Evolutionary conservation across 2,113 vertebrate genomes (phyloP), one percentile per base, ranked within the genome.

Genomic region (Aix galericulata): DNA sequence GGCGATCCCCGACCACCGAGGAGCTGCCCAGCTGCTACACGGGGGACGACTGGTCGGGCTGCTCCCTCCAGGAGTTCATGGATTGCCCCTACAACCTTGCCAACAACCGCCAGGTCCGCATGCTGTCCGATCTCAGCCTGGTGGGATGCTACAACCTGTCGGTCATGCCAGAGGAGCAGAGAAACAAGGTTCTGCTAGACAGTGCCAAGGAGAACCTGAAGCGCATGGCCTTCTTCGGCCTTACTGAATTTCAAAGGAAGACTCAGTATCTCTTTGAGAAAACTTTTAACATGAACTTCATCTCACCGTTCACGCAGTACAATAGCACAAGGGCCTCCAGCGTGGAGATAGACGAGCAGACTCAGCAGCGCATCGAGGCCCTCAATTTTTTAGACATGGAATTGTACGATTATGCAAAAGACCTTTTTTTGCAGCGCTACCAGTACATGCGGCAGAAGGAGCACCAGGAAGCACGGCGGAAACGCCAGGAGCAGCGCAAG

Each of bases 241-340:
- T 99, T 69, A 99, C 99, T 0, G 99, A 99, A 78, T 99, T 99
- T 96, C 99, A 99, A 94, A 98, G 99, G 36, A 99, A 99, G 96
- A 99, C 99, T 83, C 99, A 99, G 97, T 99, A 99, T 94, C 97
- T 99, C 84, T 99, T 99, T 52, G 99, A 99, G 95, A 99, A 99
- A 79, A 99, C 99, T 75, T 99, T 99, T 97, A 98, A 98, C 95
- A 98, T 99, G 98, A 98, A 98, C 96, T 99, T 99, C 97, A 99
- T 99, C 59, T 98, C 98, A 0, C 99, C 99, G 0, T 99, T 99
- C 98, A 99, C 98, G 1, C 99, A 99, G 96, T 99, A 99, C 80
- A 99, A 99, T 4, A 99, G 99, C 96, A 99, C 99, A 32, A 98
- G 99, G 27, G 99, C 99, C 42, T 98, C 99, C 94, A 98, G 98